Conservation (phyloP, 2,113 vertebrate genomes). For the Notarius quadriscutis region DNA sequence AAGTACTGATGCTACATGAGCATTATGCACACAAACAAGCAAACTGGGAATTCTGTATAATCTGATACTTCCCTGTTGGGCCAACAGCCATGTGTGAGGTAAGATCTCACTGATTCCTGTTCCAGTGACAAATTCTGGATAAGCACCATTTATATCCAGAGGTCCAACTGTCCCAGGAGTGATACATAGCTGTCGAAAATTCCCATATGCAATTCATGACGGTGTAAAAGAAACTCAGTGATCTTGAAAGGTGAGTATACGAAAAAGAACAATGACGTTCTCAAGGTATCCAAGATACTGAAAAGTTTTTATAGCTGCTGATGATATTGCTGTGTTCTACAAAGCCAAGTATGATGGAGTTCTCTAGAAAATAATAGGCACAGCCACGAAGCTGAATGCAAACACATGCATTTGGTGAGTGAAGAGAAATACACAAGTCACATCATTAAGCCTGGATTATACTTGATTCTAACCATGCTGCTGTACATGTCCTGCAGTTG, state of each 20-base stretch:
- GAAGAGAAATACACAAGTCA: background rate
- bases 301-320: background rate
- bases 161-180: background rate
- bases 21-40: background rate
- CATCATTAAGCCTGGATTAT: background rate
- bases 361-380: background rate
- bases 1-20: background rate
- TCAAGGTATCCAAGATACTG: background rate
- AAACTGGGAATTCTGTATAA: slow-evolving; percentile 1
- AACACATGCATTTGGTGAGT: too few species aligned
- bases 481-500: background rate
- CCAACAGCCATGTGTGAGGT: slow-evolving; percentile 14
- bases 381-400: too few species aligned
- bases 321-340: background rate
- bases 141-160: background rate
- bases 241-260: background rate
- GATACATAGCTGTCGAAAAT: background rate
- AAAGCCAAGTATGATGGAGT: background rate
- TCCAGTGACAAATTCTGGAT: background rate
- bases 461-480: background rate
- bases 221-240: background rate
- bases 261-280: background rate
- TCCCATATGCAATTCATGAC: background rate
- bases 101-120: background rate
- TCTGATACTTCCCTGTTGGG: slow-evolving; percentile 18